Evolutionary conservation across 2,113 vertebrate genomes (phyloP).

Genomic region (Corvus cornix): DNA sequence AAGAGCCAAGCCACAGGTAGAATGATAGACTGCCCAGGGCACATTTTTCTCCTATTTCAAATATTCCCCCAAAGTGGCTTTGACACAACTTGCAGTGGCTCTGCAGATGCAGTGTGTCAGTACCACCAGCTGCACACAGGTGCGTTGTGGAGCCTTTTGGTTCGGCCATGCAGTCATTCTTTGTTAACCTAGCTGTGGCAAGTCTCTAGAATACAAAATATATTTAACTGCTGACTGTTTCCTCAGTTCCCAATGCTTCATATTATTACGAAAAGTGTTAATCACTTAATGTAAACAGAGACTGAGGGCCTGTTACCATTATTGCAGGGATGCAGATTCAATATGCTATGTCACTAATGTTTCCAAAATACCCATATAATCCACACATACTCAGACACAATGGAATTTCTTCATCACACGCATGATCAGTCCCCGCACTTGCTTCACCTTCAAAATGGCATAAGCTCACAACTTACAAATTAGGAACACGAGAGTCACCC

Average conservation of each 20-base stretch:
- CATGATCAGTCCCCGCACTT: neutral
- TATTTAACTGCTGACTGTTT: neutral
- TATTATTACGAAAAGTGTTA: neutral
- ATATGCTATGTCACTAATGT: neutral
- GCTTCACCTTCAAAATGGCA: neutral
- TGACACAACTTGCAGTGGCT: accelerated
- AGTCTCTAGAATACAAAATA: neutral
- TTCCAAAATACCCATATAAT: neutral
- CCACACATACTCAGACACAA: neutral
- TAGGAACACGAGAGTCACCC: neutral
- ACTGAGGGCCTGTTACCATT: neutral
- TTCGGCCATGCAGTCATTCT: neutral
- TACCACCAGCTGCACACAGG: neutral
- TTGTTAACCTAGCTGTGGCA: neutral
- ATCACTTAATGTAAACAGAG: neutral
- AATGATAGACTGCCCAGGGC: neutral
- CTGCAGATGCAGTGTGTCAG: neutral
- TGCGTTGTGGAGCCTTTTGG: neutral
- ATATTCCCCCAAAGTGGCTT: neutral
- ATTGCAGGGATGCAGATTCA: neutral
- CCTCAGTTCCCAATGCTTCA: neutral
- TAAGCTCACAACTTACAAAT: neutral
- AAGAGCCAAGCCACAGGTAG: neutral
- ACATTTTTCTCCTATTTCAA: neutral
- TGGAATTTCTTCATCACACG: neutral